phyloP scores from a whole-genome alignment of 2,888 invertebrate genomes.

The Oscheius sp. region DNA sequence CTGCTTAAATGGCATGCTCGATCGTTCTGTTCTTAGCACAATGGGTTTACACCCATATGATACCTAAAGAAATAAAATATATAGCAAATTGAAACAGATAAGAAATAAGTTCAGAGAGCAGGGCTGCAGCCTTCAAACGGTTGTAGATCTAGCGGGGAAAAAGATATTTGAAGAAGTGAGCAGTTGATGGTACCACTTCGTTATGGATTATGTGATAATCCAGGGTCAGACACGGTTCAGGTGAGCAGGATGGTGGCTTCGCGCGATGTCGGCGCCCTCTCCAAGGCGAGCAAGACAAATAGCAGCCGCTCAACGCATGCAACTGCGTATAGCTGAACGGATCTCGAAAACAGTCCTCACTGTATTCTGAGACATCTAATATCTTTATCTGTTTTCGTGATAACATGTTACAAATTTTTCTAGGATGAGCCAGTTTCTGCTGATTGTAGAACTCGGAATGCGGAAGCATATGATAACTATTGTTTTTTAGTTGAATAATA shows the following conservation, averaged over 20 bases:
- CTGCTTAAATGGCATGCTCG: slow-evolving; percentile 69
- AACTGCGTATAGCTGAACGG: slow-evolving; percentile 34
- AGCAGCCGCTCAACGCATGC: slow-evolving; percentile 36
- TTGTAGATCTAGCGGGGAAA: too few relatives aligned
- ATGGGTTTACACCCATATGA: slow-evolving; percentile 29
- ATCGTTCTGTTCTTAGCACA: slow-evolving; percentile 32
- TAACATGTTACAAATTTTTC: too few relatives aligned
- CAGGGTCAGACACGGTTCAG: slow-evolving; percentile 31
- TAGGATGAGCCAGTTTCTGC: too few relatives aligned
- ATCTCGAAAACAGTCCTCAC: slow-evolving; percentile 30
- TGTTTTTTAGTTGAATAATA: too few relatives aligned
- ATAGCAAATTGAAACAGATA: not conserved
- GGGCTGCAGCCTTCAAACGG: too few relatives aligned
- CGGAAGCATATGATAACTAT: too few relatives aligned
- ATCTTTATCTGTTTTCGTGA: too few relatives aligned
- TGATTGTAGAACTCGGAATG: too few relatives aligned
- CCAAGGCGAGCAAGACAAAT: slow-evolving; percentile 37
- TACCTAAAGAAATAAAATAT: slow-evolving; percentile 28
- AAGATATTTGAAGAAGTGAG: too few relatives aligned
- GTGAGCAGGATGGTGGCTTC: slow-evolving; percentile 31
- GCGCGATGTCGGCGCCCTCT: slow-evolving; percentile 37
- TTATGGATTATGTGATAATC: slow-evolving; percentile 25
- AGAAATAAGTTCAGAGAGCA: too few relatives aligned
- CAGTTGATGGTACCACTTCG: not conserved
- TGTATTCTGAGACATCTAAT: not conserved